These are phyloP conservation scores for Coendou prehensilis DNA, from an alignment of 2,797 vertebrate genomes.

Conservation along the genomic window DNA sequence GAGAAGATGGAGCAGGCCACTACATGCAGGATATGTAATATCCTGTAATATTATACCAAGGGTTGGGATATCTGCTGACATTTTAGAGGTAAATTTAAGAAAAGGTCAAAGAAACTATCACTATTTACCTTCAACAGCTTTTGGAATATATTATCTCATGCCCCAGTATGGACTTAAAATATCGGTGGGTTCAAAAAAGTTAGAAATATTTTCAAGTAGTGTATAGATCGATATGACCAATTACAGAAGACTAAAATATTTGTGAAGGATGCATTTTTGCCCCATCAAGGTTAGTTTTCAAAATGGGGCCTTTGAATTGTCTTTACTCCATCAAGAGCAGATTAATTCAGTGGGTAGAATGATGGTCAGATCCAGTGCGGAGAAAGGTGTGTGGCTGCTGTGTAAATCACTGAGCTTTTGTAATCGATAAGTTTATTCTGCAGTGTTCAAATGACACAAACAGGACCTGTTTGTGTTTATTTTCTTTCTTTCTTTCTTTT, in stretches of 20 bases:
- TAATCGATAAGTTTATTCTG: not conserved
- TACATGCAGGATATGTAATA: not conserved
- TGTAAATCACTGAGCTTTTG: slow-evolving; percentile 26
- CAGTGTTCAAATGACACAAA: slow-evolving; percentile 51
- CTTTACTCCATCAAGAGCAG: slow-evolving; percentile 11
- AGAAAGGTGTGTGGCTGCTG: slow-evolving; percentile 32
- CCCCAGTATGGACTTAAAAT: not conserved
- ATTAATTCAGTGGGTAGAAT: not conserved
- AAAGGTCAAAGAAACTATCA: not conserved
- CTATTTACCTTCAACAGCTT: slow-evolving; percentile 19
- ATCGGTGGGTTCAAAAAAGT: not conserved
- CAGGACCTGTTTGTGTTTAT: not conserved
- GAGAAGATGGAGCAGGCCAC: not conserved
- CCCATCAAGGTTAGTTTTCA: slow-evolving; percentile 39
- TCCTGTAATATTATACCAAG: not conserved
- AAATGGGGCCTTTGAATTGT: not conserved
- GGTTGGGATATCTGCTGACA: not conserved
- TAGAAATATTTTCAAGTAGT: slow-evolving; percentile 29
- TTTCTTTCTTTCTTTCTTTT: no score
- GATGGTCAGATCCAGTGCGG: not conserved
- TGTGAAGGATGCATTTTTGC: slow-evolving; percentile 10
- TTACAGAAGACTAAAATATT: slow-evolving; percentile 17
- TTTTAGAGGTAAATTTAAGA: slow-evolving; percentile 21
- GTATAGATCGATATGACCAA: not conserved
- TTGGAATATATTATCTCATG: slow-evolving; percentile 15